Conservation (phyloP, 2,888 invertebrate genomes). For the Tipula unca region DNA sequence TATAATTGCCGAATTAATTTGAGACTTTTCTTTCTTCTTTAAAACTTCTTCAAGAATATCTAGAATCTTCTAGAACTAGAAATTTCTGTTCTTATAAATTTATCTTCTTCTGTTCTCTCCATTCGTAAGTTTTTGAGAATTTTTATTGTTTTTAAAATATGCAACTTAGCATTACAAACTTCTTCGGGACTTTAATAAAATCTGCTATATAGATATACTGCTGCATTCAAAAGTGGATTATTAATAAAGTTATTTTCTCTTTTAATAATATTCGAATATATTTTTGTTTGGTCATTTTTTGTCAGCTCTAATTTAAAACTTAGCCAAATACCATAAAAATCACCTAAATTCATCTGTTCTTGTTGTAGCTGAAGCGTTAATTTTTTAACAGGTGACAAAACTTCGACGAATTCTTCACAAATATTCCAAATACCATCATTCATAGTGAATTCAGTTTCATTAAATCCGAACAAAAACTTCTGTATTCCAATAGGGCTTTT, state of each 20-base stretch:
- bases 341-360: neutral
- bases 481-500: neutral
- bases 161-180: neutral
- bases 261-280: constrained; percentile 22
- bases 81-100: constrained; percentile 17
- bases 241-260: constrained; percentile 20
- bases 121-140: constrained; percentile 15
- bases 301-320: constrained; percentile 19
- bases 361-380: neutral
- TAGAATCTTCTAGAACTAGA: neutral
- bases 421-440: neutral
- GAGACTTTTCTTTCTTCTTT: neutral
- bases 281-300: constrained; percentile 20
- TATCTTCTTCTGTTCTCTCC: neutral
- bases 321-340: neutral
- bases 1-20: neutral
- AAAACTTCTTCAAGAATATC: neutral
- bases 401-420: neutral
- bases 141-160: constrained; percentile 15
- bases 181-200: constrained; percentile 9
- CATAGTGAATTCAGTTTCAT: neutral
- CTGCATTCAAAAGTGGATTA: constrained; percentile 8
- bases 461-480: constrained; percentile 9
- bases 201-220: constrained; percentile 15
- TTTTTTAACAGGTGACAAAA: neutral